Evolutionary conservation across 2,797 vertebrate genomes (phyloP).

Genomic region (Sebastes hubbsi): DNA sequence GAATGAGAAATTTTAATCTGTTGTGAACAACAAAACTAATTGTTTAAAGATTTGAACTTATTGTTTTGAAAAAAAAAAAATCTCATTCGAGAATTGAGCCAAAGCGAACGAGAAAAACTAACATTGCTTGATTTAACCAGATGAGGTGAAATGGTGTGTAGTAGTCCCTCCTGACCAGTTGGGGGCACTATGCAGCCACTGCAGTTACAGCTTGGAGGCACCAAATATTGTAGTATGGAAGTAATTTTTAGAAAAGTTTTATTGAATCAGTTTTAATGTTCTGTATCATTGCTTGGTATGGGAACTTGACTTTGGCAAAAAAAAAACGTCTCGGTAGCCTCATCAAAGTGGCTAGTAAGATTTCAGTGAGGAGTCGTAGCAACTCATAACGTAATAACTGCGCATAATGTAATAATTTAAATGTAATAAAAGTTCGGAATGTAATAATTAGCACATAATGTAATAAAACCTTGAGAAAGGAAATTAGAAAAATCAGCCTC

Average conservation of each 20-base stretch:
- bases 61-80: too few species aligned
- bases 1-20: too few species aligned
- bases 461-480: too few species aligned
- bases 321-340: neutral
- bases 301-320: neutral
- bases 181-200: constrained; percentile 29
- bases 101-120: too few species aligned
- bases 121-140: neutral
- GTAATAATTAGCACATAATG: too few species aligned
- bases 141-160: neutral
- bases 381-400: too few species aligned
- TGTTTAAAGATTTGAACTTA: too few species aligned
- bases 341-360: neutral
- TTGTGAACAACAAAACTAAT: too few species aligned
- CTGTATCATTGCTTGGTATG: neutral
- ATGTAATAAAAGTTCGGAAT: too few species aligned
- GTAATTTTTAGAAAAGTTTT: neutral
- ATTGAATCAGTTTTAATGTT: neutral
- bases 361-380: neutral
- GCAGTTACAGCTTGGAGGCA: neutral
- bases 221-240: neutral
- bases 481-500: too few species aligned
- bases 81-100: too few species aligned
- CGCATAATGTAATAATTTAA: too few species aligned
- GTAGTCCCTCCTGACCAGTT: constrained; percentile 6